Evolutionary conservation across 2,888 invertebrate species (phyloP).

Genomic region (Clitarchus hookeri): DNA sequence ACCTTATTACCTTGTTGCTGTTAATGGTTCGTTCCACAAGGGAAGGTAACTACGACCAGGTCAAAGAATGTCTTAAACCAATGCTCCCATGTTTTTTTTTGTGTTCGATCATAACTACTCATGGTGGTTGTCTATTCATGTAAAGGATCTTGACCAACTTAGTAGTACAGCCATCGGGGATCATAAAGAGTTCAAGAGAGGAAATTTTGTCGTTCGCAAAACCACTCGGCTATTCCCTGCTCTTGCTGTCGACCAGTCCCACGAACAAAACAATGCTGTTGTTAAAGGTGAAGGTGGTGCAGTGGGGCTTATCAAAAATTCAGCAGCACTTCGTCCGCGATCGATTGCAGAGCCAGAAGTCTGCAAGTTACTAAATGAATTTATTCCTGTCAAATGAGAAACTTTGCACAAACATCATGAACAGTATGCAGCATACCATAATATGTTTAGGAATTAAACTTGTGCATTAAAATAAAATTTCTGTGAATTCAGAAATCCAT

Average conservation of each 20-base stretch:
- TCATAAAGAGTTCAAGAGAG: not conserved
- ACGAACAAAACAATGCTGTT: not conserved
- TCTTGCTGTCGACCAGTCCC: not conserved
- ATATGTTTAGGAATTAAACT: not conserved
- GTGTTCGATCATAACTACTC: not conserved
- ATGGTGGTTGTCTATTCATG: not conserved
- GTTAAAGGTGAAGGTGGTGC: not conserved
- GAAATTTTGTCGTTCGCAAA: slow-evolving; percentile 10
- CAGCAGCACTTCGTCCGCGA: not conserved
- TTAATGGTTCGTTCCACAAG: not conserved
- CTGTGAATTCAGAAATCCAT: not conserved
- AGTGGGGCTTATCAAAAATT: not conserved
- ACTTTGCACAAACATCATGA: not conserved
- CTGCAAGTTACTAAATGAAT: slow-evolving; percentile 15
- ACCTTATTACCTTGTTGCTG: not conserved
- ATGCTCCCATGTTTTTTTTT: not conserved
- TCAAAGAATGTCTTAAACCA: not conserved
- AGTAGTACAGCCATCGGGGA: not conserved
- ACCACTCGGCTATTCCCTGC: not conserved
- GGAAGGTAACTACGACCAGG: not conserved
- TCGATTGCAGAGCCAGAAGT: not conserved
- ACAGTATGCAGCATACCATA: not conserved
- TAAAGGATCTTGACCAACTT: not conserved
- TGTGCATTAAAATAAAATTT: not conserved
- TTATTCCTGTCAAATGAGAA: not conserved